Evolutionary conservation across 2,888 invertebrate species (phyloP), one percentile per base, ranked within the genome.

Genomic region (Drosophila tripunctata): DNA sequence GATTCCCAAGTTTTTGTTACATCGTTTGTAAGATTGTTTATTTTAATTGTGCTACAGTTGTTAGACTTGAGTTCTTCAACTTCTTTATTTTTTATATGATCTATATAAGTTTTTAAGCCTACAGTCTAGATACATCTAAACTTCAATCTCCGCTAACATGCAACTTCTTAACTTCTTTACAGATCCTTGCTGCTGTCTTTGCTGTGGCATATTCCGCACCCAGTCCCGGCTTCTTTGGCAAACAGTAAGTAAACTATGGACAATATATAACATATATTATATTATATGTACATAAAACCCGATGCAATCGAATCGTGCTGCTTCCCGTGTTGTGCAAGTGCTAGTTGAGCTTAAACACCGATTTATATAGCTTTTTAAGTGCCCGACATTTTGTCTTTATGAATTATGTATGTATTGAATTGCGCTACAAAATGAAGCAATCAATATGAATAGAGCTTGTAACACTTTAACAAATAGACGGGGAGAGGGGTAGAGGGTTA

Each of bases 221-320:
- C 56, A 75, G 82, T 57, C 90, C 91, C 50, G 90, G 89, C 70
- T 90, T 90, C 81, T 86, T 88, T 75, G 86, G 88, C 69, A 90
- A 88, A 78, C 91, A 90, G 91, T 91, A 78, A 90, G 90, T 89
- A 78, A 48, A 65, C 44, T 30, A 43, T 45, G 15, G 24, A 24
- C 4, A 8, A 4, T 5, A 4, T 7, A 24, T 2, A 7, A 4
- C 8, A 5, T 12, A 33, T 3, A 43, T 10, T 19, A 31, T 10
- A 27, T 31, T 19, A 12, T 35, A 61, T 10, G 10, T 10, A 27
- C 8, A 3, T 10, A 10, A 10, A 27, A 27, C 10, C n/a, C 15
- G 19, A 19, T 33, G 10, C 3, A 31, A 24, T 48, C 38, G 21
- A 35, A 50, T 30, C 44, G 41, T 67, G 81, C 52, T 45, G 65